phyloP scores from a whole-genome alignment of 2,113 vertebrate genomes.

The Nannospalax galili region DNA sequence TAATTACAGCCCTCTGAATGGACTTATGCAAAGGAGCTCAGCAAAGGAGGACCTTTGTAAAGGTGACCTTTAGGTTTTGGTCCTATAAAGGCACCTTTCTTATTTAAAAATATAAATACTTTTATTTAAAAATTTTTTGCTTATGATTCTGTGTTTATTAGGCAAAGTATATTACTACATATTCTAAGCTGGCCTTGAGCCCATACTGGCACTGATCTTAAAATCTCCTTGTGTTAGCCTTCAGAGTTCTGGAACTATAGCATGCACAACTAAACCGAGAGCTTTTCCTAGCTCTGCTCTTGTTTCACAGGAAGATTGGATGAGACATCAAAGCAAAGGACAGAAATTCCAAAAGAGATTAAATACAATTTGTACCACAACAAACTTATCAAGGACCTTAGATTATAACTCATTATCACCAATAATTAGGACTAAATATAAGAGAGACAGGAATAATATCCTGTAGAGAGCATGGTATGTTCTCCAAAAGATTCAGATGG shows the following conservation, averaged over 20 bases:
- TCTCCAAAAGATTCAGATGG: conserved; percentile 28
- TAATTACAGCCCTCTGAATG: neutral
- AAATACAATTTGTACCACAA: conserved; percentile 49
- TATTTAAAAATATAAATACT: neutral
- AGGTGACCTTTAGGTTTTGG: neutral
- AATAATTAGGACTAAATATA: conserved; percentile 66
- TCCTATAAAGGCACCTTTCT: neutral
- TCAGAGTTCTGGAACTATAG: neutral
- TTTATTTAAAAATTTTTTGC: neutral
- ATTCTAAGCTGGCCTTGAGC: neutral
- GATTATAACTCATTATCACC: conserved; percentile 67
- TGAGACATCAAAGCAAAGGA: conserved; percentile 52
- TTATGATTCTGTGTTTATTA: neutral
- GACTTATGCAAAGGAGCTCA: neutral
- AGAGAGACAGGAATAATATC: conserved; percentile 38
- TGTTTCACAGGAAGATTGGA: conserved; percentile 34
- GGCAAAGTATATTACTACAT: neutral
- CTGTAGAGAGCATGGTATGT: conserved; percentile 2
- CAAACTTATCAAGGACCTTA: conserved; percentile 53
- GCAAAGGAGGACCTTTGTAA: neutral
- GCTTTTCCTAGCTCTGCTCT: neutral
- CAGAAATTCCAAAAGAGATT: conserved; percentile 17
- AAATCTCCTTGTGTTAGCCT: neutral
- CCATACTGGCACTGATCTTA: neutral
- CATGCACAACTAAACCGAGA: neutral